phyloP scores from a whole-genome alignment of 2,888 invertebrate species.

The Bhutanitis thaidina region DNA sequence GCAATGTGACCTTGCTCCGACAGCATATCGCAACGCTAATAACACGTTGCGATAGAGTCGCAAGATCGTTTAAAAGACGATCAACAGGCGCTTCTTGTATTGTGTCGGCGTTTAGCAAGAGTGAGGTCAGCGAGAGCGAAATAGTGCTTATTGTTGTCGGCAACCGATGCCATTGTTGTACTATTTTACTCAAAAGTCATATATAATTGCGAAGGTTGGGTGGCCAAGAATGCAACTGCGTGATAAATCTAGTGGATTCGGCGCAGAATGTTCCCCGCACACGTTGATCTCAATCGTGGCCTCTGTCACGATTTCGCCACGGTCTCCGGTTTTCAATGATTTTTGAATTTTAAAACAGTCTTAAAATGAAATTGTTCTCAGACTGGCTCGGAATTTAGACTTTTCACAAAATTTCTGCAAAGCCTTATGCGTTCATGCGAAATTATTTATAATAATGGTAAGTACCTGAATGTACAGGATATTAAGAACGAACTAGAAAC shows the following conservation, averaged over 20 bases:
- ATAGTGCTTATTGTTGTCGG: slow-evolving; percentile 56
- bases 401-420: no score
- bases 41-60: slow-evolving; percentile 59
- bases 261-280: slow-evolving; percentile 40
- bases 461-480: no score
- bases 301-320: slow-evolving; percentile 51
- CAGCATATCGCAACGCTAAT: slow-evolving; percentile 64
- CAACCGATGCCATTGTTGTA: slow-evolving; percentile 52
- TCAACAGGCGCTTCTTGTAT: slow-evolving; percentile 65
- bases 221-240: slow-evolving; percentile 36
- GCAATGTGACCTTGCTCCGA: slow-evolving; percentile 68
- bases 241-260: slow-evolving; percentile 34
- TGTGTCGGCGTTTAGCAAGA: slow-evolving; percentile 62
- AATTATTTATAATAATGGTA: no score
- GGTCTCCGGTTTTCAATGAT: slow-evolving; percentile 29
- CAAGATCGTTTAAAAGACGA: slow-evolving; percentile 76
- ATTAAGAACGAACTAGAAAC: no score
- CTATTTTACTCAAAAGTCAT: slow-evolving; percentile 58
- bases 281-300: slow-evolving; percentile 43
- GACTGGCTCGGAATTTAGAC: no score
- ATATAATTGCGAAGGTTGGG: slow-evolving; percentile 53
- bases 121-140: slow-evolving; percentile 53
- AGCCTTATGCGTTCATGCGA: no score
- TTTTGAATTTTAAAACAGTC: slow-evolving; percentile 11
- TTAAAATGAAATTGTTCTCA: neutral